Base-by-base conservation (phyloP, 2,113 vertebrate species). In the Apeltes quadracus region DNA sequence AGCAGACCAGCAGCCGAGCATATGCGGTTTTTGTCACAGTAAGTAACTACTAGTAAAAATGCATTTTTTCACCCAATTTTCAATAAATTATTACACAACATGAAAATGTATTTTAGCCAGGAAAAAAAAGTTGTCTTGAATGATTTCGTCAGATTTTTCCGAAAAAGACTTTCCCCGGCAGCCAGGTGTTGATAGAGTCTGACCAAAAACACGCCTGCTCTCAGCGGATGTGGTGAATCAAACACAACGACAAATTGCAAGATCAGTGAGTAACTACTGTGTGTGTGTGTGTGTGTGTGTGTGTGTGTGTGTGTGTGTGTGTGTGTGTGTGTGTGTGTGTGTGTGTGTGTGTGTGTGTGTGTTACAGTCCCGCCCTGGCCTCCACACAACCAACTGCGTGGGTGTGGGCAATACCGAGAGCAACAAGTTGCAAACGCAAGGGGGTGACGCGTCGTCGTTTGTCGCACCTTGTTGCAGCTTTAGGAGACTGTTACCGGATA, bases 311-410 rank as follows among this genome's bases (percentile, higher is more conserved):
- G 53, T 84, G 79, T 83, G 84, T 85, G 78, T 78, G 53, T 84
- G 79, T 83, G 84, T 85, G 78, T 78, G 53, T 84, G 79, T 83
- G 84, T 85, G 78, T 78, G 53, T 84, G 79, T 83, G 84, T 85
- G 78, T 78, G 53, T 51, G 12, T 38, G 14, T 44, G 23, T 83
- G 74, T 75, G 79, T 85, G 79, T 83, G 84, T 85, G 78, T 78
- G 53, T 84, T 72, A 76, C 61, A 54, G 27, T 8, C 12, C 36
- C 29, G 41, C 41, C 16, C 50, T 58, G 48, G 2, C 29, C 29
- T 87, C 87, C 86, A 82, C 78, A 56, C 44, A 41, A 22, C 58
- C 55, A 58, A 34, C 1, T 2, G 6, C 20, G 68, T 46, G 61
- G 5, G 66, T 29, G 72, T 43, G 61, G n/a, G n/a, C n/a, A 62